Base-by-base conservation (phyloP, 2,888 invertebrate species). In the Quadroppia sp. region DNA sequence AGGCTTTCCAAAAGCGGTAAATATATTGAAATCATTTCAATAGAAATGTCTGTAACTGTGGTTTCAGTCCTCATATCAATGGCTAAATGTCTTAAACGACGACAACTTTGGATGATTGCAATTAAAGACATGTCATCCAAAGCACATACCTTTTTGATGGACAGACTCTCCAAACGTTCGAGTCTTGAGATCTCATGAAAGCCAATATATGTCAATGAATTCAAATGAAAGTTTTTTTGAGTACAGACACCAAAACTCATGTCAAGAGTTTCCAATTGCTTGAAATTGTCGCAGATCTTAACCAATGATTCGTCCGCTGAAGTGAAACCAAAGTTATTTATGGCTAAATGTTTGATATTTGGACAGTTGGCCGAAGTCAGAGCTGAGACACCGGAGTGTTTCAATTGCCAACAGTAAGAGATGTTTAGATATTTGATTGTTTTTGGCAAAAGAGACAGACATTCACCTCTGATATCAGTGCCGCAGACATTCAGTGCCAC, bases 181-280 rank as follows among this genome's bases (percentile, higher is more conserved):
- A 67, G 30, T 7, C 30, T 20, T 30, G 25, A 2, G n/a, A 67
- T 20, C 4, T 6, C 20, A 25, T 3, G 3, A 32, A 67, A 67
- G 30, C 67, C 67, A 4, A 11, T 20, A 28, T n/a, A 7, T 20
- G 25, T 28, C 7, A 67, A 9, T 28, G 20, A 30, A 32, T 15
- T 32, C 28, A 67, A 20, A 67, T 30, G 32, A 28, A 30, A 67
- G 6, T 28, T 15, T 30, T 25, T 25, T 25, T 25, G 28, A 20
- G 32, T 32, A 67, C 67, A 67, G 9, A 32, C 11, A 25, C 67
- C 67, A 28, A 67, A 30, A 28, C 67, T 67, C 6, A 67, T 67
- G 25, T 67, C 28, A 3, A 67, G 15, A 7, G 4, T 11, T 6
- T 28, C 6, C 11, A 67, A 11, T 25, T 67, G 6, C 9, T 25